phyloP scores from a whole-genome alignment of 2,797 vertebrate species.

The Sebastes flavidus region DNA sequence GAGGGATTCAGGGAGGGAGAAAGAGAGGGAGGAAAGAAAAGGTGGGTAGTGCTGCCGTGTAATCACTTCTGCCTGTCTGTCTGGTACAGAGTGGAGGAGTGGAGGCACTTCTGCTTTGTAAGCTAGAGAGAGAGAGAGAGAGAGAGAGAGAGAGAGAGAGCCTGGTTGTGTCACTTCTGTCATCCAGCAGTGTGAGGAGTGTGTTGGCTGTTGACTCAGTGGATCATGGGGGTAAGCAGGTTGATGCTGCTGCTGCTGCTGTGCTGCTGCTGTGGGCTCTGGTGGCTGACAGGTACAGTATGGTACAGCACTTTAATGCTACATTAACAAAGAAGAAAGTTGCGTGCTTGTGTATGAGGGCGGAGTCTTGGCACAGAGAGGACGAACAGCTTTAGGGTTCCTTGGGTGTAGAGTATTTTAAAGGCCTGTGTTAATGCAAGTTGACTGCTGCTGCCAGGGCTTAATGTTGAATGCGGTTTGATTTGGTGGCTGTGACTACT shows the following conservation, averaged over 20 bases:
- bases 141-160: conserved; percentile 9
- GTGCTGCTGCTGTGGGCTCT: conserved; percentile 64
- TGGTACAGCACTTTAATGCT: conserved; percentile 22
- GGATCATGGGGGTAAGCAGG: conserved; percentile 62
- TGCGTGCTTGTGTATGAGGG: conserved; percentile 3
- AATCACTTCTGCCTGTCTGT: conserved; percentile 79
- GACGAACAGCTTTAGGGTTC: conserved; percentile 35
- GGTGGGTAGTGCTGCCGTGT: conserved; percentile 71
- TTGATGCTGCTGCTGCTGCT: conserved; percentile 59
- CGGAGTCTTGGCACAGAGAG: conserved; percentile 19
- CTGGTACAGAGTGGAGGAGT: conserved; percentile 75
- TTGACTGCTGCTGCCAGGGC: conserved; percentile 59
- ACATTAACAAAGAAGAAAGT: conserved; percentile 1
- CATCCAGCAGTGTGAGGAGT: conserved; percentile 38
- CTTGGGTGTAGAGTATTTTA: conserved; percentile 38
- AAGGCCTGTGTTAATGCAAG: conserved; percentile 60
- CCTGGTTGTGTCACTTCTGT: conserved; percentile 38
- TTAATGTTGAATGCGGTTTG: conserved; percentile 44
- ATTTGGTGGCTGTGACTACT: neutral
- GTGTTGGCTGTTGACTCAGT: conserved; percentile 27
- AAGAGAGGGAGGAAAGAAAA: conserved; percentile 34
- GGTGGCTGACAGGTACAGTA: conserved; percentile 75
- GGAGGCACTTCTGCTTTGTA: conserved; percentile 30
- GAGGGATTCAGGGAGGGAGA: conserved; percentile 43
- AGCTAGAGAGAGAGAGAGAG: conserved; percentile 3